These are phyloP conservation scores for Cyphomyrmex costatus DNA, from an alignment of 1,140 invertebrate genomes.

Conservation along the genomic window DNA sequence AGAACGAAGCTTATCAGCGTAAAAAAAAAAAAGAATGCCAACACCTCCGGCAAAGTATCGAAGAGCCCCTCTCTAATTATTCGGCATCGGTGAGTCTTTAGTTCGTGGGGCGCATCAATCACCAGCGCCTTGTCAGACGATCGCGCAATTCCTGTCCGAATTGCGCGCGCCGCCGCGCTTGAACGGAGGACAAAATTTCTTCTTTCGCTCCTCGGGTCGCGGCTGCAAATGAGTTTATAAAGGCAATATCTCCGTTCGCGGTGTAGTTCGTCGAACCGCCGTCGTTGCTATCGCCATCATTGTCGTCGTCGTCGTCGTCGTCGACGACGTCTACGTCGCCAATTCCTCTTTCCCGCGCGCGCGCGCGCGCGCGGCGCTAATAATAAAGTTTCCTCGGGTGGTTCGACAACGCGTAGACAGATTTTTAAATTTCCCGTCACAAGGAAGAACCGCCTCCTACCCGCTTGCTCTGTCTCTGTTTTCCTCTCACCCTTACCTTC, in stretches of 20 bases:
- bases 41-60: slow-evolving; percentile 79
- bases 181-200: slow-evolving; percentile 75
- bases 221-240: slow-evolving; percentile 87
- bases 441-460: slow-evolving; percentile 74
- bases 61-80: slow-evolving; percentile 77
- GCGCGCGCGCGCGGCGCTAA: slow-evolving; percentile 77
- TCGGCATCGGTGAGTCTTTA: slow-evolving; percentile 79
- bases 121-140: slow-evolving; percentile 67
- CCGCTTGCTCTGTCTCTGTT: slow-evolving; percentile 21
- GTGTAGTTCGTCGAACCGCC: slow-evolving; percentile 76
- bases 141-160: slow-evolving; percentile 73
- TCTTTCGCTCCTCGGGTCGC: slow-evolving; percentile 67
- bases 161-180: slow-evolving; percentile 40
- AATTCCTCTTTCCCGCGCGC: slow-evolving; percentile 42
- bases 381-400: slow-evolving; percentile 86
- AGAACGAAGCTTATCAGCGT: slow-evolving; percentile 11
- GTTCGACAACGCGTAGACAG: slow-evolving; percentile 87
- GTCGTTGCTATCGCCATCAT: slow-evolving; percentile 53
- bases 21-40: slow-evolving; percentile 76
- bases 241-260: slow-evolving; percentile 83
- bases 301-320: slow-evolving; percentile 16
- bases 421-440: slow-evolving; percentile 87
- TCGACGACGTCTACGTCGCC: slow-evolving; percentile 42
- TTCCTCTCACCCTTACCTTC: slow-evolving; percentile 4
- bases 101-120: slow-evolving; percentile 77